Base-by-base conservation (phyloP, 1,140 invertebrate genomes). In the Pogonomyrmex californicus region DNA sequence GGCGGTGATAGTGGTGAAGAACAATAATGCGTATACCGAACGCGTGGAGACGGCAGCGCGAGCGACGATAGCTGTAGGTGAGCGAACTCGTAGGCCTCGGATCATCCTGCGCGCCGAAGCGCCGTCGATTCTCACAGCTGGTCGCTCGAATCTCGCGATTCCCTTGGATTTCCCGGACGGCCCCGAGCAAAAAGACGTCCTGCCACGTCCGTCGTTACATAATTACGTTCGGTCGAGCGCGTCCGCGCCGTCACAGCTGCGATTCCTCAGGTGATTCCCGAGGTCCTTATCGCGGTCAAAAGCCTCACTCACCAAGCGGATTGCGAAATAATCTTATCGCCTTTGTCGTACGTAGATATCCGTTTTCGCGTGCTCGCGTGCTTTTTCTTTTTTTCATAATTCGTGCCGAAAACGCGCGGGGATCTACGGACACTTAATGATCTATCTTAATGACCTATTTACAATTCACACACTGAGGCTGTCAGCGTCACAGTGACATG, bases 51-150 rank as follows among this genome's bases (percentile, higher is more conserved):
- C 71, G 86, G 58, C 77, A 88, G 85, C 76, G 83, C 85, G 81
- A 87, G 88, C 91, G 65, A 90, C 89, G 86, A 91, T 92, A 93
- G 90, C 62, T 90, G 17, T 60, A 82, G 91, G 91, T 91, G 68
- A 90, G 86, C 87, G 87, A 88, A 91, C 82, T 33, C 6, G 87
- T 85, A 85, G 4, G 33, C 85, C 14, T 47, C 5, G 23, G 23
- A 23, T 62, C 30, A 60, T 89, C 62, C 75, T 49, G 66, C 81
- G 76, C 77, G 86, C 71, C 47, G 82, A 75, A 17, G 38, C 4
- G 17, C 38, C 71, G 51, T 54, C 23, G 65, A 62, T 23, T 88
- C 65, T 89, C 87, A 90, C 89, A 91, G 89, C 89, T 91, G 86
- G 86, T 63, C 44, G 62, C 63, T 83, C 38, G 41, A n/a, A 36